A percentile compares a stretch with the other conserved stretches of the same genome.
Evolutionary conservation across 2,888 invertebrate genomes (phyloP).

Genomic region (Amblyteles armatorius): DNA sequence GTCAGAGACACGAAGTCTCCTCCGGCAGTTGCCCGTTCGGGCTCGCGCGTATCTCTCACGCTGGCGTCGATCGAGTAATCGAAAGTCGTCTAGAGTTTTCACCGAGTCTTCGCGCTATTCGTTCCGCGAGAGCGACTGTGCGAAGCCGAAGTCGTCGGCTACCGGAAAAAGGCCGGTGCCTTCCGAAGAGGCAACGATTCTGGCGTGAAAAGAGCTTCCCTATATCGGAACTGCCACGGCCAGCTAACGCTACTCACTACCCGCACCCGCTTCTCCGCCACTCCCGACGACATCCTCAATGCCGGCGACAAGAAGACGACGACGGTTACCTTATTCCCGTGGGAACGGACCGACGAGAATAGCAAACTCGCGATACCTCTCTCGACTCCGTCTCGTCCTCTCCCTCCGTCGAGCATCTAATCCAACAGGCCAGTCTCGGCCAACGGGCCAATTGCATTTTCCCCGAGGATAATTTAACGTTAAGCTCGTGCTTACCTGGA

Average conservation of each 20-base stretch:
- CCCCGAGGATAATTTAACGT: constrained; percentile 35
- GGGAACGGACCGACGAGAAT: constrained; percentile 58
- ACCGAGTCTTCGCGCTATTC: constrained; percentile 56
- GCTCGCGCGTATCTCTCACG: constrained; percentile 24
- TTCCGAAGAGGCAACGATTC: constrained; percentile 51
- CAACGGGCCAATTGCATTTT: constrained; percentile 53
- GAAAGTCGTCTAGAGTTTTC: constrained; percentile 64
- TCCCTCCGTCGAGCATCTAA: constrained; percentile 46
- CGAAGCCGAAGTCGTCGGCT: constrained; percentile 41
- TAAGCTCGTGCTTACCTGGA: constrained; percentile 65
- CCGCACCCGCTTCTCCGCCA: constrained; percentile 7
- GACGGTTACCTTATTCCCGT: constrained; percentile 50
- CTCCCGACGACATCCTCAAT: constrained; percentile 46
- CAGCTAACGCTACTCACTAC: constrained; percentile 34
- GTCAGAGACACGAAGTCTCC: constrained; percentile 8
- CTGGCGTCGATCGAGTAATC: constrained; percentile 61
- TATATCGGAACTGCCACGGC: constrained; percentile 56
- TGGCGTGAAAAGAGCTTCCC: constrained; percentile 55
- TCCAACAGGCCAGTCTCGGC: constrained; percentile 41
- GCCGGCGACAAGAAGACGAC: constrained; percentile 49
- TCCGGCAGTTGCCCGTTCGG: constrained; percentile 43
- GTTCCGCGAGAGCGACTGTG: neutral
- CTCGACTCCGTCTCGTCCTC: neutral
- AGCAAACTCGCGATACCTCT: constrained; percentile 62
- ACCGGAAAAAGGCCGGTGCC: constrained; percentile 50